Evolutionary conservation across 1,140 invertebrate genomes (phyloP), one percentile per base, ranked within the genome.

Genomic region (Euura saliciscinereae): DNA sequence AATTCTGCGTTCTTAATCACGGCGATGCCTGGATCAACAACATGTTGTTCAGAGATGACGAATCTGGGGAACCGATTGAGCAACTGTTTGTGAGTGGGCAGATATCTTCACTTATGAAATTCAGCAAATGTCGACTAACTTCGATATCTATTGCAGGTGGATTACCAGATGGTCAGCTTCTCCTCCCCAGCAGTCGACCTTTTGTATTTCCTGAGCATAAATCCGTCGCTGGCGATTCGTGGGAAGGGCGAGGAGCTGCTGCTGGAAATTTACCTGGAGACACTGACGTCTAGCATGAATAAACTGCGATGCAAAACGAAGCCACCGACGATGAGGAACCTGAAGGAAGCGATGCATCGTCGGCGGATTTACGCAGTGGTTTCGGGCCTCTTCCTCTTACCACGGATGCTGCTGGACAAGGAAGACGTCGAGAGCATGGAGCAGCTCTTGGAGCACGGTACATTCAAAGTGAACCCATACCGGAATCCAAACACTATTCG

Each of bases 121-220:
- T 10, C 11, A 68, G 6, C 10, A 45, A 11, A 5, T 45, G 4
- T 10, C 8, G 59, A 64, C 13, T 64, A 13, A 64, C 59, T 64
- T 13, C 13, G 8, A 13, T 64, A 10, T 64, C 2, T 64, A 66
- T 76, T 78, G 70, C 68, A 86, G 83, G 72, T 89, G 28, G 88
- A 90, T 73, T 89, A 84, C 74, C 88, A 90, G 80, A 79, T 86
- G 72, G 44, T 74, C 6, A 78, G 86, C 7, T 85, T 84, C 66
- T 81, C 80, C 2, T 89, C 86, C 44, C 86, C 87, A 3, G 87
- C 79, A 2, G 78, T 88, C 4, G 89, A 90, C 74, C 59, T 90
- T 3, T 74, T 85, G 6, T 88, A 88, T 68, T 89, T 89, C 65
- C 74, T 88, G 42, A 81, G 80, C 65, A 86, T 83, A 6, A 87